Evolutionary conservation across 2,888 invertebrate species (phyloP), one percentile per base, ranked within the genome.

Genomic region (Tolmerus cingulatus): DNA sequence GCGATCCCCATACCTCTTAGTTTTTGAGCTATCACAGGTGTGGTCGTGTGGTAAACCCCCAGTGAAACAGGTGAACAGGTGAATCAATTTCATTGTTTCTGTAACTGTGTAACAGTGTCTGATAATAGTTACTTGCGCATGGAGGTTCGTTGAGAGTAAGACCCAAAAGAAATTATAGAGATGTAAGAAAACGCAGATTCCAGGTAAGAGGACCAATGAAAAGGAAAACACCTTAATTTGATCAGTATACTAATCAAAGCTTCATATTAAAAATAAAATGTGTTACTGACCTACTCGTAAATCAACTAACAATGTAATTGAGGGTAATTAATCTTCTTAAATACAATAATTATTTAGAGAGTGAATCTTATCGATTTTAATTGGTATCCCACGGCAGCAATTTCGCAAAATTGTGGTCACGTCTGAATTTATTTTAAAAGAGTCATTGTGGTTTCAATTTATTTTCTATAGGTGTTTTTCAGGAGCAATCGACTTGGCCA

Each of bases 181-280:
- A 0, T 66, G 66, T 51, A 51, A 51, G 51, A 51, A n/a, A 51
- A 66, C 9, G 1, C 19, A 3, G 9, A 27, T 66, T 1, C 2
- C 27, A 66, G 12, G 12, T 66, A 14, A 27, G 27, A 66, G 66
- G 66, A 84, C 27, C 30, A 43, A 87, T 40, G 43, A 74, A 81
- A 87, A 82, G 43, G 43, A 87, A 84, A 87, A 87, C 87, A 87
- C n/a, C 66, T 87, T 79, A 66, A 74, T 27, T 12, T 74, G 74
- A 30, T 74, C 19, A 74, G 74, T 74, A 16, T n/a, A n/a, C 14
- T 1, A 51, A 40, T 14, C 43, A n/a, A 51, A n/a, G n/a, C 51
- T n/a, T 0, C 5, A 3, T 51, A 14, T 51, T 5, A 16, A 1
- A n/a, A 51, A 16, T 2, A 51, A 5, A 16, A 34, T 34, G 3